Evolutionary conservation across 1,140 invertebrate genomes (phyloP).

Genomic region (Penaeus indicus): DNA sequence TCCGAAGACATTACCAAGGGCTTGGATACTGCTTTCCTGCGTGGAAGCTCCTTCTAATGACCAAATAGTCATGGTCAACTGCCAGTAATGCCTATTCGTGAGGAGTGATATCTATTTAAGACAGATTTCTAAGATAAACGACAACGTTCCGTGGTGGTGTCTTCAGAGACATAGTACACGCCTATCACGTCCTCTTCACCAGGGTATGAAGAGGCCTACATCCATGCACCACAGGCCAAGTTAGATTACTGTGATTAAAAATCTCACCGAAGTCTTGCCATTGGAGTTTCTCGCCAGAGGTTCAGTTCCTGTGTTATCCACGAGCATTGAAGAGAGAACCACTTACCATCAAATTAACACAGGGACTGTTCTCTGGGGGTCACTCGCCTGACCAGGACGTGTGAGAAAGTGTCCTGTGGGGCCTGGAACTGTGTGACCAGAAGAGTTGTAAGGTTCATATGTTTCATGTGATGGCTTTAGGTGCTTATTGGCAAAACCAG

Average conservation of each 20-base stretch:
- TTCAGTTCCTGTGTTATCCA: too few relatives aligned
- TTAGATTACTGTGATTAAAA: too few relatives aligned
- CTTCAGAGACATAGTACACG: not conserved
- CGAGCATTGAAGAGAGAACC: too few relatives aligned
- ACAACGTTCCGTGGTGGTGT: conserved; percentile 8
- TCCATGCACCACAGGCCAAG: too few relatives aligned
- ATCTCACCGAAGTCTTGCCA: too few relatives aligned
- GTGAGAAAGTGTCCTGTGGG: too few relatives aligned
- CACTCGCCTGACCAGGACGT: too few relatives aligned
- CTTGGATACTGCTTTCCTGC: not conserved
- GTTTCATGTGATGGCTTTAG: conserved; percentile 50
- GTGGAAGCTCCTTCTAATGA: conserved; percentile 2
- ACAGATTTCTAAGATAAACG: not conserved
- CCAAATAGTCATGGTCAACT: conserved; percentile 25
- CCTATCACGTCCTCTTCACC: too few relatives aligned
- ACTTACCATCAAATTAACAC: too few relatives aligned
- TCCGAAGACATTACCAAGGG: conserved; percentile 30
- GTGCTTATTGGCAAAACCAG: conserved; percentile 54
- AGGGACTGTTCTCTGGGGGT: too few relatives aligned
- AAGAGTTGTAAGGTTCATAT: conserved; percentile 29
- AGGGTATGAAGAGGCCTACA: too few relatives aligned
- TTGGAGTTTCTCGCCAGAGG: too few relatives aligned
- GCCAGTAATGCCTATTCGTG: conserved; percentile 44
- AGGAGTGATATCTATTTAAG: conserved; percentile 37
- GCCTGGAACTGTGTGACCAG: not conserved